A percentile compares a stretch with the other conserved stretches of the same genome.
These are phyloP conservation scores for Antigone vipio DNA, from an alignment of 2,113 vertebrate genomes.

Conservation along the genomic window DNA sequence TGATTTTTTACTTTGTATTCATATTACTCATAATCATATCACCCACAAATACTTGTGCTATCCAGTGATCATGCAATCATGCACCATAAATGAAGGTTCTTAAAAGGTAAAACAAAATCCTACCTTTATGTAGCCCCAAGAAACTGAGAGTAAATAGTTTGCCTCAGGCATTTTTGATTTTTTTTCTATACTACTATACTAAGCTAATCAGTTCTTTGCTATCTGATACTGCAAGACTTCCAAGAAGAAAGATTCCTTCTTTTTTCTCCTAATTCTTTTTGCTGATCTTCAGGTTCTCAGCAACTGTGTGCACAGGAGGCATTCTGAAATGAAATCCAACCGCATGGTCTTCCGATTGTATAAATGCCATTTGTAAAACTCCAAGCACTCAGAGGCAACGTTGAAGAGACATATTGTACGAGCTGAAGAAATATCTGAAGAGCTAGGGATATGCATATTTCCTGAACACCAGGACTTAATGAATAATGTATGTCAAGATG, in stretches of 20 bases:
- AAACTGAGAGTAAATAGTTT: constrained; percentile 95
- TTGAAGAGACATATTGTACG: constrained; percentile 56
- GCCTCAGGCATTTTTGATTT: constrained; percentile 90
- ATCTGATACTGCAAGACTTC: constrained; percentile 9
- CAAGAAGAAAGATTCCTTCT: background rate
- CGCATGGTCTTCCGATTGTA: constrained; percentile 52
- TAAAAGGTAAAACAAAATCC: constrained; percentile 68
- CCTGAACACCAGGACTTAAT: constrained; percentile 74
- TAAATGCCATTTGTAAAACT: constrained; percentile 76
- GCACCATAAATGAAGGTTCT: constrained; percentile 11
- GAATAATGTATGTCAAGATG: constrained; percentile 90
- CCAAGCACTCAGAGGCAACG: constrained; percentile 62
- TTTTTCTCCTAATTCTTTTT: constrained; percentile 16
- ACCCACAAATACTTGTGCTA: background rate
- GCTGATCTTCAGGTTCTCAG: constrained; percentile 52
- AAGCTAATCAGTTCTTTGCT: constrained; percentile 55
- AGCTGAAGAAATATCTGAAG: constrained; percentile 69
- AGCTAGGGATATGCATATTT: constrained; percentile 80
- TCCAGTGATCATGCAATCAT: constrained; percentile 35
- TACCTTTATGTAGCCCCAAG: constrained; percentile 99
- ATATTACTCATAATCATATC: background rate
- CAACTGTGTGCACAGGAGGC: constrained; percentile 62
- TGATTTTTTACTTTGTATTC: background rate
- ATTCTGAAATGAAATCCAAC: constrained; percentile 65
- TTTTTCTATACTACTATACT: constrained; percentile 23